These are phyloP conservation scores for Alaudala cheleensis DNA, from an alignment of 2,113 vertebrate species.

Conservation along the genomic window DNA sequence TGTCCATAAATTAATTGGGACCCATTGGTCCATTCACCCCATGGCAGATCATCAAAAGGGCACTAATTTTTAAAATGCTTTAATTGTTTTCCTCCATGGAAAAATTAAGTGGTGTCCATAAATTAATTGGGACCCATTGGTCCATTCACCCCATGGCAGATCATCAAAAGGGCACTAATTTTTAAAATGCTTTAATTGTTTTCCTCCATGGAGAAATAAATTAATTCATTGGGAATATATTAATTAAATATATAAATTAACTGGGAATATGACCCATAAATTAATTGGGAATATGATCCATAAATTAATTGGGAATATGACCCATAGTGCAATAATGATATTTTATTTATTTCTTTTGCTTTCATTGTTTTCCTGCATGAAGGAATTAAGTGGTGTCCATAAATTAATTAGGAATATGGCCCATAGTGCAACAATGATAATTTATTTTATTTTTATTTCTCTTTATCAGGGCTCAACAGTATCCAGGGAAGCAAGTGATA, in stretches of 20 bases:
- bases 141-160: no score
- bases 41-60: no score
- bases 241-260: no score
- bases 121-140: neutral
- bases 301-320: neutral
- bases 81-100: neutral
- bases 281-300: no score
- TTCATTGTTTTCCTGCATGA: neutral
- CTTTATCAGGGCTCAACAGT: slow-evolving; percentile 88
- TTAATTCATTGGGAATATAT: no score
- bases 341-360: neutral
- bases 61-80: no score
- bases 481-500: slow-evolving; percentile 93
- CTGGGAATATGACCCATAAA: no score
- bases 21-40: no score
- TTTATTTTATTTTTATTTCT: neutral
- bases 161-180: no score
- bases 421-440: neutral
- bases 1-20: neutral
- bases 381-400: neutral
- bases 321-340: neutral
- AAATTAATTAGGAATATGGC: neutral
- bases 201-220: no score
- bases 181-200: no score
- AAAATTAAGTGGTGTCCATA: neutral